Conservation (phyloP, 1,140 invertebrate species). For the Whitmania pigra region DNA sequence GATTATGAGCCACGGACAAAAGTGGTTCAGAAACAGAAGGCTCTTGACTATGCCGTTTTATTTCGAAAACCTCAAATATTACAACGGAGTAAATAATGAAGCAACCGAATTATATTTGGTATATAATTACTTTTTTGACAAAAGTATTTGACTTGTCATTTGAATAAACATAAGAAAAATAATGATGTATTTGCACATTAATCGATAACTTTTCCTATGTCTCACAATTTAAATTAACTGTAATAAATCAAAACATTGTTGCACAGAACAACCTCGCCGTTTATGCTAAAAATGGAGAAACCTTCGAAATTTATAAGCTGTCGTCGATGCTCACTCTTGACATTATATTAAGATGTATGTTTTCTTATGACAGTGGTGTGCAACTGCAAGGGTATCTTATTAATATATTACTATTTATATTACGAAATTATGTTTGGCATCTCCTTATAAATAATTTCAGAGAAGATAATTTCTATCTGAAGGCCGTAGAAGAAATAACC, state of each 20-base stretch:
- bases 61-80: conserved; percentile 70
- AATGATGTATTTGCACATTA: background rate
- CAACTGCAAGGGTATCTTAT: conserved; percentile 26
- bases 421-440: too few relatives aligned
- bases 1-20: conserved; percentile 46
- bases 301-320: conserved; percentile 29
- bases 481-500: too few relatives aligned
- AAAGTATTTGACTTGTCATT: background rate
- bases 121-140: background rate
- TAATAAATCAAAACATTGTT: background rate
- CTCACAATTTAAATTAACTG: background rate
- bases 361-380: conserved; percentile 28
- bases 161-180: background rate
- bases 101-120: conserved; percentile 26
- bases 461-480: too few relatives aligned
- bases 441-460: too few relatives aligned
- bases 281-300: conserved; percentile 14
- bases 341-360: conserved; percentile 34
- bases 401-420: background rate
- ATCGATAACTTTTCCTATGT: background rate
- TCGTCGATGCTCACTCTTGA: conserved; percentile 32
- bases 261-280: conserved; percentile 2
- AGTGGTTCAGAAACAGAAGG: conserved; percentile 65
- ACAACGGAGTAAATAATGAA: conserved; percentile 61
- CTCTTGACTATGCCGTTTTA: conserved; percentile 80